Conservation (phyloP, 2,797 vertebrate species). For the Caiman crocodilus region DNA sequence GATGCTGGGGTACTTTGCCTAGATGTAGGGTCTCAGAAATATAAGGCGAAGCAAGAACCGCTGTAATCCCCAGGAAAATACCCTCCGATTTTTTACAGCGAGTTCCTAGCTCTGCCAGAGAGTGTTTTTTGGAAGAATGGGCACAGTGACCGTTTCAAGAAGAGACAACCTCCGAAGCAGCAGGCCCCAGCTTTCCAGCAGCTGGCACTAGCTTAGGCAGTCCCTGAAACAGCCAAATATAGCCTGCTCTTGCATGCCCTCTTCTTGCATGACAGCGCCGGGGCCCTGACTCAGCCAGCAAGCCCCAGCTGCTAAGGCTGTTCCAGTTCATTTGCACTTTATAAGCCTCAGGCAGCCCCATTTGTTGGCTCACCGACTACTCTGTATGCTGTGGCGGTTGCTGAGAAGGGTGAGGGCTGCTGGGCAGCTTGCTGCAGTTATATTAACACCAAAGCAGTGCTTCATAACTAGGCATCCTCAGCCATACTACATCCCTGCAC, state of each 20-base stretch:
- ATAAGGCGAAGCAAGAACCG: no score
- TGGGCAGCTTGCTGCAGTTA: not conserved
- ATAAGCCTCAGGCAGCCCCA: not conserved
- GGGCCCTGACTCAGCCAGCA: not conserved
- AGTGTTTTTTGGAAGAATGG: no score
- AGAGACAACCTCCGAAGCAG: not conserved
- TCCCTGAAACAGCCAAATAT: not conserved
- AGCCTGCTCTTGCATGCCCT: not conserved
- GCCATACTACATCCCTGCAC: rapidly evolving
- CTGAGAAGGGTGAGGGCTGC: not conserved
- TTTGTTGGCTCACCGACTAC: not conserved
- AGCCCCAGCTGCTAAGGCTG: not conserved
- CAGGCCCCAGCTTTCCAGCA: not conserved
- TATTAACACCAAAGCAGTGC: no score
- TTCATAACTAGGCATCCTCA: not conserved
- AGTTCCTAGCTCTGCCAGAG: no score
- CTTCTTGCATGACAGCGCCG: not conserved
- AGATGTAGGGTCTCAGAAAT: not conserved
- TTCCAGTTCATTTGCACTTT: not conserved
- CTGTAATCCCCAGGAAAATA: no score
- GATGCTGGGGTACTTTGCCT: not conserved
- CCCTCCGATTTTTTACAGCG: no score
- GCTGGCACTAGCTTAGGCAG: no score
- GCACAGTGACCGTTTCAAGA: not conserved
- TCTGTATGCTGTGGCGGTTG: not conserved